phyloP scores from a whole-genome alignment of 2,888 invertebrate species.

The Nephrotoma appendiculata region DNA sequence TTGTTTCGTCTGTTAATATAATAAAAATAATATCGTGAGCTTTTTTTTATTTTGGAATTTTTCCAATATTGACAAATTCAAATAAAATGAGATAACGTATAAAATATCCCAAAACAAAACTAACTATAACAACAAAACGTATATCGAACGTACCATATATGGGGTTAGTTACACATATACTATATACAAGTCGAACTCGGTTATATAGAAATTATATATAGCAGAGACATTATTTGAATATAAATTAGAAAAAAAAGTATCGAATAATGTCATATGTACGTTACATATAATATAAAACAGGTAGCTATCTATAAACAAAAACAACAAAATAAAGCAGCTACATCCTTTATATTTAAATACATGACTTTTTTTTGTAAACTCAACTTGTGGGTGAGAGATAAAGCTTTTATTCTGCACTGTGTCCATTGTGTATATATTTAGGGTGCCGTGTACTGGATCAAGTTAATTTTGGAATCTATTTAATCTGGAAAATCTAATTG shows the following conservation, averaged over 20 bases:
- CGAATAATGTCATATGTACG: background rate
- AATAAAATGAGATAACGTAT: background rate
- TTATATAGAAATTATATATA: background rate
- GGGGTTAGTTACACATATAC: too few relatives aligned
- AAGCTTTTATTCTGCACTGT: background rate
- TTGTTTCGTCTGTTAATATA: background rate
- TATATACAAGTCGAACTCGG: background rate
- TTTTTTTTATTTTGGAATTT: background rate
- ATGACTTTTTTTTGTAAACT: background rate
- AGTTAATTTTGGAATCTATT: background rate
- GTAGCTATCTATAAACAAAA: background rate
- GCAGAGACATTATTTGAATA: background rate
- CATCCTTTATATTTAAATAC: background rate
- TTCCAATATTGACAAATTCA: background rate
- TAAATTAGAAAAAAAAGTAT: background rate
- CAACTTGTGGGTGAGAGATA: background rate
- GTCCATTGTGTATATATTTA: background rate
- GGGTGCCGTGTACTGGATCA: background rate
- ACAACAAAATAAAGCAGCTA: background rate
- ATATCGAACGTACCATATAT: background rate
- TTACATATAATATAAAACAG: background rate
- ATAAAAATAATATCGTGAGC: background rate
- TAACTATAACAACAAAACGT: background rate
- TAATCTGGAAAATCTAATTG: background rate
- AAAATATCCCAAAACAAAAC: background rate